A percentile compares a stretch with the other conserved stretches of the same genome.
These are phyloP conservation scores for Bombus difficillimus DNA, from an alignment of 1,140 invertebrate species.

Conservation along the genomic window DNA sequence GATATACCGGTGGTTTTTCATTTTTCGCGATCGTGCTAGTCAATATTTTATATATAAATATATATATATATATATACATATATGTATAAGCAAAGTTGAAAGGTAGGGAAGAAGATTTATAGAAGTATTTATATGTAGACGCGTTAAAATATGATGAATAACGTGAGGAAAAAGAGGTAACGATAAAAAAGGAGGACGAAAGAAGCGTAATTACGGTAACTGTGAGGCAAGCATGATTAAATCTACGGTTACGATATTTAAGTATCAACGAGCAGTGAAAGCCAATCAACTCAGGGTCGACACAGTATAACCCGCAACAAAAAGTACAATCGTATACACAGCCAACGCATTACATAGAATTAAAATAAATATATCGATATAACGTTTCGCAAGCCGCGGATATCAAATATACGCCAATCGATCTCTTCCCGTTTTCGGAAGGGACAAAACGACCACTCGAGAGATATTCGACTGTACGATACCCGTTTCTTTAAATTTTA, in stretches of 20 bases:
- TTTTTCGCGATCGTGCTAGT: constrained; percentile 59
- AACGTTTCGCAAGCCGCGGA: constrained; percentile 49
- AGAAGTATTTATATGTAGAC: constrained; percentile 56
- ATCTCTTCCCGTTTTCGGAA: constrained; percentile 17
- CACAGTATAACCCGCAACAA: constrained; percentile 80
- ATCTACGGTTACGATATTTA: constrained; percentile 58
- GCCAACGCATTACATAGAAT: constrained; percentile 80
- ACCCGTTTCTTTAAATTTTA: constrained; percentile 30
- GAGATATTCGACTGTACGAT: constrained; percentile 47
- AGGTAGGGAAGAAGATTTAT: constrained; percentile 42
- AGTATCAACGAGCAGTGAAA: constrained; percentile 57
- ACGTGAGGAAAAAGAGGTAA: background rate
- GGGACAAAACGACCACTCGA: constrained; percentile 46
- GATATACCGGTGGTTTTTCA: constrained; percentile 10
- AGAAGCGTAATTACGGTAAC: constrained; percentile 2
- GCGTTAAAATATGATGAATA: constrained; percentile 19
- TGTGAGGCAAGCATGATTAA: constrained; percentile 46
- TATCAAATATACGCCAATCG: constrained; percentile 53
- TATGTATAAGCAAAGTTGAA: constrained; percentile 42
- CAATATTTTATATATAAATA: constrained; percentile 69
- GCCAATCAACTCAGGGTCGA: constrained; percentile 80
- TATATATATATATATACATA: constrained; percentile 26
- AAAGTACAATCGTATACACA: constrained; percentile 83
- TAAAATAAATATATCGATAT: constrained; percentile 75
- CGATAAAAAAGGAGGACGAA: background rate